Evolutionary conservation across 30 jellyfish, hydroid and myxozoan genomes (phyloP), one percentile per base, ranked within the genome.

Genomic region (Turritopsis rubra): DNA sequence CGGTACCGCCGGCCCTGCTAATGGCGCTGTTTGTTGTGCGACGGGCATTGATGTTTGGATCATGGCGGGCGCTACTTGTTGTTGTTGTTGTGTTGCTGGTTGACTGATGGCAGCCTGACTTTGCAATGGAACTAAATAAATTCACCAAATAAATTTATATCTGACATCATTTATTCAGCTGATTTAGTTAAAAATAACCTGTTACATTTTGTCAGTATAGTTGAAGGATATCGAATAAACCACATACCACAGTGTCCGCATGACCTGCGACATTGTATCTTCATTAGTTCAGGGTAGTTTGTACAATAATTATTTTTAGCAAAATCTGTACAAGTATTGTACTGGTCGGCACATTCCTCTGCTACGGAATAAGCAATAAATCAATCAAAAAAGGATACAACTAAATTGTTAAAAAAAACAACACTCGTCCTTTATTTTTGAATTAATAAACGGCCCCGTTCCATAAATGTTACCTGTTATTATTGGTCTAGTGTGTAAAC

Each of bases 301-400:
- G 85, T 71, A 66, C 99, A 93, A 72, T 93, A 93, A 23, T 89
- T 66, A 66, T 93, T 93, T 85, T 93, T 93, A 24, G 99, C 99
- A 70, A 88, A 93, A 24, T 85, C 99, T 1, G 85, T 82, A 75
- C 99, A 93, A n/a, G 84, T 71, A 52, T 86, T 86, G 75, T 88
- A 93, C 72, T 93, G 99, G 79, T 93, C 99, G 19, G 41, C 85
- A 82, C 99, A 93, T 17, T 89, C 84, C 30, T 87, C 94, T 23
- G 84, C 98, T 90, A 83, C 29, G 84, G 81, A 16, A 20, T 41
- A 41, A 23, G 27, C 60, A 52, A 53, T 52, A 24, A 52, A 29
- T 13, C 60, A 41, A 41, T 41, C 60, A 41, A 41, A 41, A 41
- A 41, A n/a, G n/a, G n/a, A n/a, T n/a, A n/a, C n/a, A n/a, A n/a